Evolutionary conservation across 2,113 vertebrate species (phyloP).

Genomic region (Seriola quinqueradiata): DNA sequence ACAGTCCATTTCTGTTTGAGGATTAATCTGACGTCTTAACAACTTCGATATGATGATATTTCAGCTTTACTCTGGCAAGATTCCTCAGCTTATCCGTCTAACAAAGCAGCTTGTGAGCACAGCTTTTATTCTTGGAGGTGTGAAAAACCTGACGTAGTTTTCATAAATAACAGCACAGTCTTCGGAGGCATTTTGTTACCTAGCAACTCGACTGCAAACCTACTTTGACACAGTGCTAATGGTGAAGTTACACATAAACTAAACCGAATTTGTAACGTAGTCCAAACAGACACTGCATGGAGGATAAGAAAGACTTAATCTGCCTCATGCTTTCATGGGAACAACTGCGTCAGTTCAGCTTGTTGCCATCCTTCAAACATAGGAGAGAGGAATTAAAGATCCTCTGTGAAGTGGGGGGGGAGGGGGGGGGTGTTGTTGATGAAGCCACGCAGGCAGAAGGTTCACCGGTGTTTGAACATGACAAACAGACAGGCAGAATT

Average conservation of each 20-base stretch:
- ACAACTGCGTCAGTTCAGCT: background rate
- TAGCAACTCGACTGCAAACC: slow-evolving; percentile 80
- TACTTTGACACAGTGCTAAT: slow-evolving; percentile 59
- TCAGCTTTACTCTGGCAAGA: slow-evolving; percentile 12
- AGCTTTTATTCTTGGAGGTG: slow-evolving; percentile 80
- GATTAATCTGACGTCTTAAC: background rate
- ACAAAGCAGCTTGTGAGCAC: slow-evolving; percentile 61
- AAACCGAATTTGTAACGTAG: slow-evolving; percentile 33
- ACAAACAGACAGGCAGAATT: slow-evolving; percentile 78
- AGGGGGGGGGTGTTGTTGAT: background rate
- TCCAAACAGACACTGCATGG: slow-evolving; percentile 3
- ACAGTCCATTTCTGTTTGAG: background rate
- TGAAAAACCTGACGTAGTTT: slow-evolving; percentile 81
- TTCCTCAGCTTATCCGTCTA: slow-evolving; percentile 39
- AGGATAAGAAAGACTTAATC: background rate
- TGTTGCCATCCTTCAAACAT: background rate
- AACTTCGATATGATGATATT: slow-evolving; percentile 11
- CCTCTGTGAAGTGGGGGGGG: background rate
- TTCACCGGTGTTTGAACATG: slow-evolving; percentile 66
- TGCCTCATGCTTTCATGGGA: slow-evolving; percentile 2
- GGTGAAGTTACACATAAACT: slow-evolving; percentile 58
- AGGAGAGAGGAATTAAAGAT: slow-evolving; percentile 27
- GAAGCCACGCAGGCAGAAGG: slow-evolving; percentile 62
- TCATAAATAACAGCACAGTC: slow-evolving; percentile 83
- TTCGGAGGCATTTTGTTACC: slow-evolving; percentile 79